phyloP scores from a whole-genome alignment of 2,888 invertebrate species.

The Melangyna quadrimaculata region DNA sequence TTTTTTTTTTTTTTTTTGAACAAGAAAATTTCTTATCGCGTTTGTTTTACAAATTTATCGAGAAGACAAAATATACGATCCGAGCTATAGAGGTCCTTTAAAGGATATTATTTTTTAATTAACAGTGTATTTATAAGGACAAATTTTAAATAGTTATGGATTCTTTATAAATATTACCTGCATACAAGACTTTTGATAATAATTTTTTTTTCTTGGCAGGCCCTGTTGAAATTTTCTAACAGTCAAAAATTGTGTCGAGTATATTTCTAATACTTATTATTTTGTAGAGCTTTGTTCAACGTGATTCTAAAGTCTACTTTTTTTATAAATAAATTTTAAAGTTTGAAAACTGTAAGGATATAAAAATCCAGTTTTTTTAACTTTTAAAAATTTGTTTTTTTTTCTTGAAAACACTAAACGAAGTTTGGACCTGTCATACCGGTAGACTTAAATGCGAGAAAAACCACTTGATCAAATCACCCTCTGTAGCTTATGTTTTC shows the following conservation, averaged over 20 bases:
- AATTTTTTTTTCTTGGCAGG: not conserved
- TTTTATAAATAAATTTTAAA: not conserved
- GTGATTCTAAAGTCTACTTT: not conserved
- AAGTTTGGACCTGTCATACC: conserved; percentile 31
- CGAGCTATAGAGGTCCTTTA: not conserved
- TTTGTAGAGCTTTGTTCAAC: not conserved
- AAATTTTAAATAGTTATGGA: not conserved
- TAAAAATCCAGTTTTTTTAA: not conserved
- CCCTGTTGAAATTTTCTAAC: not conserved
- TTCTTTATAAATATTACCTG: not conserved
- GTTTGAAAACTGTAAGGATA: no score
- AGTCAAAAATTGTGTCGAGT: not conserved
- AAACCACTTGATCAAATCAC: not conserved
- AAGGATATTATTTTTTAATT: not conserved
- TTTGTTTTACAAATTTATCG: conserved; percentile 13
- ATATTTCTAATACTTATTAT: no score
- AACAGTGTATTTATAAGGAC: not conserved
- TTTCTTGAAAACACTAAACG: not conserved
- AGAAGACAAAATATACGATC: not conserved
- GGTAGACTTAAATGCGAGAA: conserved; percentile 4
- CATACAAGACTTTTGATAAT: not conserved
- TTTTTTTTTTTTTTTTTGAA: not conserved
- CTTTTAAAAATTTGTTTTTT: not conserved
- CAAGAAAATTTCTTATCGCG: conserved; percentile 34
- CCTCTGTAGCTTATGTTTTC: not conserved